Conservation (phyloP, 2,113 vertebrate species). For the Ia io region DNA sequence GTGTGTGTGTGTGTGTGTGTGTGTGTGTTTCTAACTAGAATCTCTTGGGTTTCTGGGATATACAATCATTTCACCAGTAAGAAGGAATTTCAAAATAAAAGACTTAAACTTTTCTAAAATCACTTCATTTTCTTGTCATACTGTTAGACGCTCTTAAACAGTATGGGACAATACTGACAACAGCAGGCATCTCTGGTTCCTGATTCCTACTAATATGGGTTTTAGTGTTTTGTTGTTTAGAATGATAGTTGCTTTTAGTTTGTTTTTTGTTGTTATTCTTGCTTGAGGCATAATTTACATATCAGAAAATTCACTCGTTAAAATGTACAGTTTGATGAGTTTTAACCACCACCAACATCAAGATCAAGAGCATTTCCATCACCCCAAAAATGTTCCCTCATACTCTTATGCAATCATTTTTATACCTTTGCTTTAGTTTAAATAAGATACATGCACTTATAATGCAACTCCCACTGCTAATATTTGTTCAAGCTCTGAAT, state of each 20-base stretch:
- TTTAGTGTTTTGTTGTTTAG: not conserved
- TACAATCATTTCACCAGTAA: not conserved
- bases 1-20: not conserved
- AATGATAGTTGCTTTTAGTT: not conserved
- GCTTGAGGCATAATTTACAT: not conserved
- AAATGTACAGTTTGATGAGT: not conserved
- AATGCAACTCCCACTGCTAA: not conserved
- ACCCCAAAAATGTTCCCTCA: not conserved
- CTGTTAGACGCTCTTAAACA: not conserved
- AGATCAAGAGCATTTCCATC: not conserved
- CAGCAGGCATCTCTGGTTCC: not conserved
- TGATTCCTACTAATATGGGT: not conserved
- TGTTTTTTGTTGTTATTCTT: not conserved
- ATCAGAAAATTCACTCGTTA: not conserved
- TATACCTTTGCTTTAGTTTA: not conserved
- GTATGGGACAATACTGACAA: not conserved
- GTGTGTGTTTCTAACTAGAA: not conserved
- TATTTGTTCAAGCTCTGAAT: not conserved
- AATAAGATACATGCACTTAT: not conserved
- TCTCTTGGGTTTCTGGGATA: not conserved
- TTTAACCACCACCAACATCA: not conserved
- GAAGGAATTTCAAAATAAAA: constrained; percentile 19
- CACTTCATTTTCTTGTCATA: not conserved
- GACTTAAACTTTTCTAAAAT: not conserved
- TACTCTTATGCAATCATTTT: not conserved